Evolutionary conservation across 2,797 vertebrate species (phyloP).

Genomic region (Sus cebifrons): DNA sequence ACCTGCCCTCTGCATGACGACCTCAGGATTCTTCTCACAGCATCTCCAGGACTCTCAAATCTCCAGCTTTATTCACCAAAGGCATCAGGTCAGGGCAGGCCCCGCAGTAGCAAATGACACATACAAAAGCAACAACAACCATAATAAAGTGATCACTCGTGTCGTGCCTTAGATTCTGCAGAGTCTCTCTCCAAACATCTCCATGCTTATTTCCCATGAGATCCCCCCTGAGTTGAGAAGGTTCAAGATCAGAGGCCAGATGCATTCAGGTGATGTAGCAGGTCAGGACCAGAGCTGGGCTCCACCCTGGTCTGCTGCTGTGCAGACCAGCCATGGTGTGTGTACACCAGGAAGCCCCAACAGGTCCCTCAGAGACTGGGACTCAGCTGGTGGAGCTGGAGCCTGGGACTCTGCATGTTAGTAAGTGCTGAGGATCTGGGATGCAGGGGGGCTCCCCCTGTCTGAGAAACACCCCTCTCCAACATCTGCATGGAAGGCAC

Average conservation of each 20-base stretch:
- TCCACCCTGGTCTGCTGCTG: background rate
- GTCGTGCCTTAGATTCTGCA: background rate
- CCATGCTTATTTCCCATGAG: background rate
- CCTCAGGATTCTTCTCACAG: background rate
- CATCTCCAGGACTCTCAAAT: background rate
- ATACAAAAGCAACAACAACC: background rate
- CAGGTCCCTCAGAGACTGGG: background rate
- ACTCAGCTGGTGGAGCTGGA: no score
- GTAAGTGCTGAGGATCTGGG: background rate
- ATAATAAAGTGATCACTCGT: background rate
- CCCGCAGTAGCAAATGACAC: background rate
- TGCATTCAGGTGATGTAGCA: background rate
- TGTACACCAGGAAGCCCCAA: rapidly evolving
- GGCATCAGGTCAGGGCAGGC: background rate
- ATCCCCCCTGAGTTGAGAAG: background rate
- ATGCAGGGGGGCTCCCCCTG: background rate
- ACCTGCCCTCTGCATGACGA: background rate
- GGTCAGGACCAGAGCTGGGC: background rate
- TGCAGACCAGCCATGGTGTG: no score
- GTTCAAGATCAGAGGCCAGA: background rate
- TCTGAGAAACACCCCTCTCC: background rate
- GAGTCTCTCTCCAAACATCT: background rate
- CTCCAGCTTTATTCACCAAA: background rate
- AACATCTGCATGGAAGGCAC: rapidly evolving
- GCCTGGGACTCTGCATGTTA: background rate